Evolutionary conservation across 2,888 invertebrate genomes (phyloP).

Genomic region (Meandrusa payeni): DNA sequence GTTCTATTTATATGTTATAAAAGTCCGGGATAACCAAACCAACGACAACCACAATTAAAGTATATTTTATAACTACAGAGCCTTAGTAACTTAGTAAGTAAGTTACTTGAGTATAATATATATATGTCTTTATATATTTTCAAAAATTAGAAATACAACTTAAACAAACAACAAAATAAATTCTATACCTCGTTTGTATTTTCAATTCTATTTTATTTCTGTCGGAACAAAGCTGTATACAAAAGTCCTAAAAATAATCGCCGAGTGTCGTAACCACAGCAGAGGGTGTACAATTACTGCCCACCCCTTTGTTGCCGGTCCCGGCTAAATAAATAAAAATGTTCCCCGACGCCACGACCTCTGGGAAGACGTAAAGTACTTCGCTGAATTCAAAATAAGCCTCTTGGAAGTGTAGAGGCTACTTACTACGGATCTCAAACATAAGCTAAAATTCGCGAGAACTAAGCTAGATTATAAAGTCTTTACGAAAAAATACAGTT

Average conservation of each 20-base stretch:
- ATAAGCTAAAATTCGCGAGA: slow-evolving; percentile 2
- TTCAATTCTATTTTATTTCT: neutral
- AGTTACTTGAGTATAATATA: too few species aligned
- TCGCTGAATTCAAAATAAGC: slow-evolving; percentile 26
- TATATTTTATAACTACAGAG: too few species aligned
- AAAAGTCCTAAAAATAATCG: neutral
- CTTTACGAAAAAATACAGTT: slow-evolving; percentile 3
- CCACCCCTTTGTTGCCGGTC: neutral
- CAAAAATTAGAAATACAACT: too few species aligned
- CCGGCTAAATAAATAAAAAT: slow-evolving; percentile 7
- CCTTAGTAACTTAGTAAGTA: too few species aligned
- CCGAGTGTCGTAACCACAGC: neutral
- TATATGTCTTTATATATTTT: too few species aligned
- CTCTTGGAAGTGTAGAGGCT: slow-evolving; percentile 12
- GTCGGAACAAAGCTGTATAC: neutral
- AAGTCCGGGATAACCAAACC: too few species aligned
- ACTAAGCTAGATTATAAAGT: slow-evolving; percentile 12
- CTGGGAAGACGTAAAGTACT: slow-evolving; percentile 16
- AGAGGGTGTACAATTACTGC: neutral
- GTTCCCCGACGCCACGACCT: neutral
- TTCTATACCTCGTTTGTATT: too few species aligned
- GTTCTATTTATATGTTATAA: too few species aligned
- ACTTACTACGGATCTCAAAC: slow-evolving; percentile 17
- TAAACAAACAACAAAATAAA: too few species aligned
- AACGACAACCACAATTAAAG: too few species aligned